Percentiles rank a stretch among this genome's conserved stretches.
phyloP scores from a whole-genome alignment of 2,113 vertebrate genomes.

The Turnix velox region DNA sequence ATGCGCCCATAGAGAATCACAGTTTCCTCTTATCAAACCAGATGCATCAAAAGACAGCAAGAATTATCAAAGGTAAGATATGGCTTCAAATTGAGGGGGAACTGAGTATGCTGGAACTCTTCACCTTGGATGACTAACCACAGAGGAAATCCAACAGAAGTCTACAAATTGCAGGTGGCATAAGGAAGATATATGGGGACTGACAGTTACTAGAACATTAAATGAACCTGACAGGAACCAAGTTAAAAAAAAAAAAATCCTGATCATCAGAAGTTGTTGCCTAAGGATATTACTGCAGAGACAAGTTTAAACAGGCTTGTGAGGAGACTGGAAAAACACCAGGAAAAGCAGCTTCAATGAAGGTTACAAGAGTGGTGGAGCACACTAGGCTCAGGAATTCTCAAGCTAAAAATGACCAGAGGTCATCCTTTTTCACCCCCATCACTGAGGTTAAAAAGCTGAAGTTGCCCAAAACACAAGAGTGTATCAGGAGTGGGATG shows the following conservation, averaged over 20 bases:
- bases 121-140: neutral
- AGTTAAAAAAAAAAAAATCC: neutral
- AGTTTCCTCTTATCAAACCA: neutral
- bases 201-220: neutral
- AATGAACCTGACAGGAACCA: neutral
- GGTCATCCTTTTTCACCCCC: neutral
- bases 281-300: neutral
- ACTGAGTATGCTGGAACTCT: neutral
- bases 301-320: neutral
- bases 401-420: neutral
- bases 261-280: neutral
- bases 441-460: neutral
- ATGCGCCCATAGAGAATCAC: neutral
- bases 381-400: neutral
- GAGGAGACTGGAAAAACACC: neutral
- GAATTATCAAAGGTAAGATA: neutral
- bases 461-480: neutral
- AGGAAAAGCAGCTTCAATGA: neutral
- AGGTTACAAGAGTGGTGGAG: neutral
- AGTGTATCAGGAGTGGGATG: fast-evolving
- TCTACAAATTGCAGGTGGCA: neutral
- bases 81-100: neutral
- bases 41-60: neutral
- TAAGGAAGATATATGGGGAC: neutral
- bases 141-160: neutral